These are phyloP conservation scores for Chaetoderma sp. DNA, from an alignment of 2,888 invertebrate genomes.

Conservation along the genomic window DNA sequence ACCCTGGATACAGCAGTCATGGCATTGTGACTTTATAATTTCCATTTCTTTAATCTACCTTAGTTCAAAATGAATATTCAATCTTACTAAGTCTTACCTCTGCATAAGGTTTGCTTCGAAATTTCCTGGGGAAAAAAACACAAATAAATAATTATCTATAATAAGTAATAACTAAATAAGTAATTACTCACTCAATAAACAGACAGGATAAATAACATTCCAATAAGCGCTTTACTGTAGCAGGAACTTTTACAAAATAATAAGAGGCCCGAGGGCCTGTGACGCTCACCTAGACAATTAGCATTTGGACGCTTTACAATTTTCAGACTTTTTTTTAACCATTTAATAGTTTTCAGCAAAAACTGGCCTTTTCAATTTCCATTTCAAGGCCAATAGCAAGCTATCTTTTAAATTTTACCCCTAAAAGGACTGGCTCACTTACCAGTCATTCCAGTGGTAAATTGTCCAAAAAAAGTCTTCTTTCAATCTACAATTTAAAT, in stretches of 20 bases:
- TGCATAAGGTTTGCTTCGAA: slow-evolving; percentile 51
- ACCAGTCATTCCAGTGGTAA: too few relatives aligned
- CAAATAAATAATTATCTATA: background rate
- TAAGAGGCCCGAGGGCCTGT: too few relatives aligned
- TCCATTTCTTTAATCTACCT: background rate
- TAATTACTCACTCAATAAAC: background rate
- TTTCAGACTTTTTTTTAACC: slow-evolving; percentile 5
- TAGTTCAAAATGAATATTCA: background rate
- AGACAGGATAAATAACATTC: background rate
- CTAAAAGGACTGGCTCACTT: too few relatives aligned
- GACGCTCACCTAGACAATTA: too few relatives aligned
- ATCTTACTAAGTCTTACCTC: slow-evolving; percentile 46
- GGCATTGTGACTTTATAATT: background rate
- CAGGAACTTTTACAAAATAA: background rate
- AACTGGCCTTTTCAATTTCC: too few relatives aligned
- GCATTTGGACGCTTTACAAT: background rate
- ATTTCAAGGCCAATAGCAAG: too few relatives aligned
- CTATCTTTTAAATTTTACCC: too few relatives aligned
- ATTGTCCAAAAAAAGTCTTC: too few relatives aligned
- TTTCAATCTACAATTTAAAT: too few relatives aligned
- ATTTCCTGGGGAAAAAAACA: slow-evolving; percentile 28
- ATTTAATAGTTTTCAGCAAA: too few relatives aligned
- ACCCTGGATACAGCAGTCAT: background rate
- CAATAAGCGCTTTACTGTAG: background rate
- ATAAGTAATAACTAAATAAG: background rate